These are phyloP conservation scores for Mystacides longicornis DNA, from an alignment of 2,888 invertebrate species.

Conservation along the genomic window DNA sequence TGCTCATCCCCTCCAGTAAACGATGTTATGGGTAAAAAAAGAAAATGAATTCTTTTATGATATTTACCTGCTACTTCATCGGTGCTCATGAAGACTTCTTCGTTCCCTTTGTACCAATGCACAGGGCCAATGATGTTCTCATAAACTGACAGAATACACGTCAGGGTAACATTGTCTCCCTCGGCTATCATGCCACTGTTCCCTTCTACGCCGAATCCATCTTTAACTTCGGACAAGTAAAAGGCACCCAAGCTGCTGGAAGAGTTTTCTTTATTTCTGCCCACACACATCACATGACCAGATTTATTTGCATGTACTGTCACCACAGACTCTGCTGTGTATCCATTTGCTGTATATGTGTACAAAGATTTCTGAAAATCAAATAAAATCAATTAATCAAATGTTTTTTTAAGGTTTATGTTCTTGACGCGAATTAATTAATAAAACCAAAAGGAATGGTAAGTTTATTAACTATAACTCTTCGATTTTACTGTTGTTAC, in stretches of 20 bases:
- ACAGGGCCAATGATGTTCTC: constrained; percentile 45
- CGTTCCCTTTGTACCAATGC: constrained; percentile 38
- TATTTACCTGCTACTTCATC: no score
- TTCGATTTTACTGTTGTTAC: no score
- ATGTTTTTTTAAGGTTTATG: no score
- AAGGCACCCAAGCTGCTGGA: constrained; percentile 30
- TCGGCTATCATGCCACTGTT: constrained; percentile 37
- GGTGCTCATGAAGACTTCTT: background rate
- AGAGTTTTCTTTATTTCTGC: constrained; percentile 34
- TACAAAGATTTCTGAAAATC: constrained; percentile 4
- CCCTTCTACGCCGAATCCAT: constrained; percentile 35
- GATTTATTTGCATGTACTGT: constrained; percentile 36
- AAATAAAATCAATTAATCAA: no score
- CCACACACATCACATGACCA: constrained; percentile 38
- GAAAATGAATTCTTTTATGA: no score
- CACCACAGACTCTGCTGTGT: constrained; percentile 32
- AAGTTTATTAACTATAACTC: no score
- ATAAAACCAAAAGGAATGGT: no score
- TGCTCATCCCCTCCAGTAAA: no score
- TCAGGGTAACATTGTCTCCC: constrained; percentile 48
- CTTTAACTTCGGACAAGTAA: constrained; percentile 34
- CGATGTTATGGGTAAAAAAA: no score
- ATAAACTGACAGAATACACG: constrained; percentile 52
- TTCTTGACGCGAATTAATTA: no score
- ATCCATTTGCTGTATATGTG: constrained; percentile 20